These are phyloP conservation scores for Tethea ocularis DNA, from an alignment of 2,888 invertebrate species.

Conservation along the genomic window DNA sequence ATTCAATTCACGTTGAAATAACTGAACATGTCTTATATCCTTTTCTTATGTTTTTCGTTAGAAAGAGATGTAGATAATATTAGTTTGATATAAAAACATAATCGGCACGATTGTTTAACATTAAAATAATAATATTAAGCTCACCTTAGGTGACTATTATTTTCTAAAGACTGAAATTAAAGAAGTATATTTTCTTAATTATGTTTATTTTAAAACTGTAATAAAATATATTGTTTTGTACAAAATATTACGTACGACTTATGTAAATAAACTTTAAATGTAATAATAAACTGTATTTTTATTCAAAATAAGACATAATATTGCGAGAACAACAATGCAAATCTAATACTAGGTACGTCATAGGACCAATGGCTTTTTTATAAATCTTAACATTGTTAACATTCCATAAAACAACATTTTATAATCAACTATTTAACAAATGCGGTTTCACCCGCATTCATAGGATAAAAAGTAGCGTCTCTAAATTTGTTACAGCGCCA, in stretches of 20 bases:
- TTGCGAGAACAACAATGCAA: background rate
- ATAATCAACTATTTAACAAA: no score
- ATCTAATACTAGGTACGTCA: background rate
- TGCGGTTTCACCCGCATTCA: no score
- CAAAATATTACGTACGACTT: background rate
- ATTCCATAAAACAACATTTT: no score
- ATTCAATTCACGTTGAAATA: no score
- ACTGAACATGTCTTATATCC: no score
- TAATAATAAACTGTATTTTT: background rate
- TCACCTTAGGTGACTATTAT: background rate
- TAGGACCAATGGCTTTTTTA: no score
- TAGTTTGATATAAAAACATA: no score
- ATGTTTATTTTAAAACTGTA: background rate
- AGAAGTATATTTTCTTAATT: background rate
- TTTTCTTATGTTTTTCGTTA: no score
- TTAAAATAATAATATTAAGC: background rate
- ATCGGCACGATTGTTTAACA: background rate
- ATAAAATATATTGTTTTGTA: conserved; percentile 1
- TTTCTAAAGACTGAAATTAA: conserved; percentile 1
- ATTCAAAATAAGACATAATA: background rate
- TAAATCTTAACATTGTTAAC: no score
- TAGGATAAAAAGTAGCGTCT: no score
- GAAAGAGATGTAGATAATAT: no score
- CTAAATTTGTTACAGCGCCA: no score
- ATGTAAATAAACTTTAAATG: background rate